phyloP scores from a whole-genome alignment of 2,888 invertebrate genomes.

The Neria commutata region DNA sequence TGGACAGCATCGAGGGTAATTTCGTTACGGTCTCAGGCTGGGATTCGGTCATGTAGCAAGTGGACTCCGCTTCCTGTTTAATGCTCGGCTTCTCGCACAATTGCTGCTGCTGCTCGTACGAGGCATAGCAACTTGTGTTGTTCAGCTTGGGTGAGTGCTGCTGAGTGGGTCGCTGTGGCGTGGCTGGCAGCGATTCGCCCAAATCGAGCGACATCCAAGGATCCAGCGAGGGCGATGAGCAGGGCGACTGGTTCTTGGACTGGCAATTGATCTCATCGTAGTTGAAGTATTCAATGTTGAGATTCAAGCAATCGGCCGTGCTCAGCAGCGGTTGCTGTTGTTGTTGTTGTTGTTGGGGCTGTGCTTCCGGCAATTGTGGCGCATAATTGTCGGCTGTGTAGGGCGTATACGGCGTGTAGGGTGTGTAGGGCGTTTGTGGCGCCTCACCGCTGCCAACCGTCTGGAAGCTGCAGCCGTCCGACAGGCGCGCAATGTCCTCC shows the following conservation, averaged over 20 bases:
- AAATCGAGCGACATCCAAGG: constrained; percentile 59
- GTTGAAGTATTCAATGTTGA: constrained; percentile 61
- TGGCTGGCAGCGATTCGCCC: constrained; percentile 38
- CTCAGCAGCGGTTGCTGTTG: constrained; percentile 13
- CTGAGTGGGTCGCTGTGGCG: constrained; percentile 22
- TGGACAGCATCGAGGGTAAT: constrained; percentile 59
- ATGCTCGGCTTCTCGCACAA: constrained; percentile 6
- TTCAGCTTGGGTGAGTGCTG: constrained; percentile 44
- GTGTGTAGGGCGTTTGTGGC: constrained; percentile 40
- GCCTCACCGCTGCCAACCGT: constrained; percentile 24
- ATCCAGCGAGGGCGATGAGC: constrained; percentile 60
- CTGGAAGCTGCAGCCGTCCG: constrained; percentile 37
- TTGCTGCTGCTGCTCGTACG: constrained; percentile 27
- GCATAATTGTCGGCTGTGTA: constrained; percentile 34
- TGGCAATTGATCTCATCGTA: constrained; percentile 63
- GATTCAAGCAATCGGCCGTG: constrained; percentile 37
- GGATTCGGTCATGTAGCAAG: not conserved
- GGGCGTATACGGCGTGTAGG: constrained; percentile 38
- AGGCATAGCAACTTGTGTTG: no score
- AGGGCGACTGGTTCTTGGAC: constrained; percentile 62
- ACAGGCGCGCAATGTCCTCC: constrained; percentile 60
- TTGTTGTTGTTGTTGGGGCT: constrained; percentile 14
- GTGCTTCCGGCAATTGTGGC: constrained; percentile 12
- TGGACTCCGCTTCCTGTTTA: constrained; percentile 24
- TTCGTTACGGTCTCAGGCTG: constrained; percentile 24